Percentiles rank a stretch among this genome's conserved stretches.
phyloP scores from a whole-genome alignment of 2,888 invertebrate species.

The Bruchidius siliquastri region DNA sequence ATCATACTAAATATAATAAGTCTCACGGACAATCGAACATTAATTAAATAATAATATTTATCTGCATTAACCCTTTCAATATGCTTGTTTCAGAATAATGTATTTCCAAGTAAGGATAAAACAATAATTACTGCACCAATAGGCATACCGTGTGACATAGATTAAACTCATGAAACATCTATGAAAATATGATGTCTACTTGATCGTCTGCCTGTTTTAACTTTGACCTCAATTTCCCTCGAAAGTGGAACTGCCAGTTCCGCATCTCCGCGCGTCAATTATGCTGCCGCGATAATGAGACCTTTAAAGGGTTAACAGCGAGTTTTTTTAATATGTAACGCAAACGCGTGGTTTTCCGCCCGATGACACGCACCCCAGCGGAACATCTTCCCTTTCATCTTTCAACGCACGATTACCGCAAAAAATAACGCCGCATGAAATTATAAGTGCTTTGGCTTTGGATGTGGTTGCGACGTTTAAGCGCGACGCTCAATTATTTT shows the following conservation, averaged over 20 bases:
- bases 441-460: neutral
- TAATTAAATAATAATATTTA: too few species aligned
- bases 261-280: neutral
- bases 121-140: too few species aligned
- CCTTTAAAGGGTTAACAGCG: neutral
- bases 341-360: neutral
- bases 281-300: neutral
- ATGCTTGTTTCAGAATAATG: too few species aligned
- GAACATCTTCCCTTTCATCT: neutral
- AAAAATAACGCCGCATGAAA: neutral
- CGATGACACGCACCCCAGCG: neutral
- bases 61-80: too few species aligned
- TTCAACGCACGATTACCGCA: neutral
- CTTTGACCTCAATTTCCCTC: neutral
- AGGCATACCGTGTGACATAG: too few species aligned
- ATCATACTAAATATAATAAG: too few species aligned
- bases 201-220: neutral
- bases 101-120: too few species aligned
- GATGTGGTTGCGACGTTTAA: constrained; percentile 22
- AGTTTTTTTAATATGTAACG: neutral
- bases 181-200: too few species aligned
- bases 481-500: constrained; percentile 42
- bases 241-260: neutral
- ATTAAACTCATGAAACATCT: too few species aligned
- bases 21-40: too few species aligned